Evolutionary conservation across 2,113 vertebrate species (phyloP).

Genomic region (Dunckerocampus dactyliophorus): DNA sequence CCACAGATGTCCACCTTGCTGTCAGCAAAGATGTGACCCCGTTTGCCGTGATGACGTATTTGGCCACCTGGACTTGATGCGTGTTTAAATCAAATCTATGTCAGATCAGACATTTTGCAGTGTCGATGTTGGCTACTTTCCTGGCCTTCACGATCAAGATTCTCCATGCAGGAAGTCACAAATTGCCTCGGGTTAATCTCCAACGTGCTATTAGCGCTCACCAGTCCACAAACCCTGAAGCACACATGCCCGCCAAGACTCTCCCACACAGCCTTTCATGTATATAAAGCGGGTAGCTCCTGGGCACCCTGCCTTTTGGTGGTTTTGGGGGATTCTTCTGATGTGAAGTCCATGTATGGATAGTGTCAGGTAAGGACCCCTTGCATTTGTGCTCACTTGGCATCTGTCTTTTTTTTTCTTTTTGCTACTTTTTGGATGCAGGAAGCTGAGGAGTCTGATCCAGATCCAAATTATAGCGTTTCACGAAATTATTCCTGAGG

Average conservation of each 20-base stretch:
- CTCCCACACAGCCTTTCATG: conserved; percentile 26
- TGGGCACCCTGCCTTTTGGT: conserved; percentile 28
- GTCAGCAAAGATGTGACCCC: conserved; percentile 19
- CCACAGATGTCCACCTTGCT: conserved; percentile 42
- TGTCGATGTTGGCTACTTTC: too few species aligned
- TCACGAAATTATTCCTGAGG: conserved; percentile 45
- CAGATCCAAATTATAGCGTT: conserved; percentile 52
- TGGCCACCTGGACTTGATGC: background rate
- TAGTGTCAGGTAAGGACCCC: conserved; percentile 60
- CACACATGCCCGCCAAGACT: conserved; percentile 16
- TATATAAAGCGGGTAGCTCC: conserved; percentile 20
- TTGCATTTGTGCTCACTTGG: conserved; percentile 37
- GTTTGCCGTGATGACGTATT: conserved; percentile 30
- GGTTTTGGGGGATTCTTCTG: conserved; percentile 49
- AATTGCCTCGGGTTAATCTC: conserved; percentile 26
- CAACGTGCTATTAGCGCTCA: conserved; percentile 22
- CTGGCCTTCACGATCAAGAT: conserved; percentile 12
- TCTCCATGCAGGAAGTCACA: conserved; percentile 51
- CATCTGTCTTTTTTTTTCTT: conserved; percentile 26
- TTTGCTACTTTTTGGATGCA: conserved; percentile 23
- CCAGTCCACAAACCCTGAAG: conserved; percentile 11
- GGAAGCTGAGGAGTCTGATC: conserved; percentile 34
- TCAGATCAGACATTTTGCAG: background rate
- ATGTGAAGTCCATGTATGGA: conserved; percentile 63
- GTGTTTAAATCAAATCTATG: background rate